Base-by-base conservation (phyloP, 2,113 vertebrate genomes). In the Actenoides hombroni region DNA sequence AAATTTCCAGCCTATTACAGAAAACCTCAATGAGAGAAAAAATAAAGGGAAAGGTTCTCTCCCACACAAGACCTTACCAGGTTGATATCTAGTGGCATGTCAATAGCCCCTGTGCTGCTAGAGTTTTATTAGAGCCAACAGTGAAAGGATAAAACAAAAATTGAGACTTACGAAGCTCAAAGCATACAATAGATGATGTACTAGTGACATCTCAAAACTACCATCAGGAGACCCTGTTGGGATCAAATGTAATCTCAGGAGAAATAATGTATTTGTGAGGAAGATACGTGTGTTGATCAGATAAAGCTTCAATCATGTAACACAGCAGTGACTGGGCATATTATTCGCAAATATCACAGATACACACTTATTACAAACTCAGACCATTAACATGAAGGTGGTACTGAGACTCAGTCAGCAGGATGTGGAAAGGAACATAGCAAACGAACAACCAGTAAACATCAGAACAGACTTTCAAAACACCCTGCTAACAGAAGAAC, bases 391-490 rank as follows among this genome's bases (percentile, higher is more conserved):
- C 74, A 85, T 89, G 83, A 91, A 92, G 65, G 78, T 82, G 65
- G 74, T 53, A 73, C 74, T 54, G 86, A 93, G 61, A 64, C 48
- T 88, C 77, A 88, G 59, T 84, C 92, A 91, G 88, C 92, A 91
- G 77, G 88, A 92, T 71, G 48, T 82, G 61, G 86, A 79, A 91
- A 89, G 74, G 44, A 96, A 77, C 70, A 65, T 12, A 79, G 86
- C 74, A 93, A 80, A 95, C 83, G 92, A 95, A 37, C 65, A 95
- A 64, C 65, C 69, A 69, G 61, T 46, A 92, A 93, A 96, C 88
- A 86, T 92, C 83, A 91, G 92, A 94, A 94, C 74, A 94, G 86
- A 94, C 91, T 96, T 94, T 94, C 83, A 96, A 96, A 96, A 97
- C 81, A 92, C 70, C 40, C 77, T 68, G 59, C 77, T 96, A 94